Evolutionary conservation across 1,140 invertebrate genomes (phyloP).

Genomic region (Psix sp.): DNA sequence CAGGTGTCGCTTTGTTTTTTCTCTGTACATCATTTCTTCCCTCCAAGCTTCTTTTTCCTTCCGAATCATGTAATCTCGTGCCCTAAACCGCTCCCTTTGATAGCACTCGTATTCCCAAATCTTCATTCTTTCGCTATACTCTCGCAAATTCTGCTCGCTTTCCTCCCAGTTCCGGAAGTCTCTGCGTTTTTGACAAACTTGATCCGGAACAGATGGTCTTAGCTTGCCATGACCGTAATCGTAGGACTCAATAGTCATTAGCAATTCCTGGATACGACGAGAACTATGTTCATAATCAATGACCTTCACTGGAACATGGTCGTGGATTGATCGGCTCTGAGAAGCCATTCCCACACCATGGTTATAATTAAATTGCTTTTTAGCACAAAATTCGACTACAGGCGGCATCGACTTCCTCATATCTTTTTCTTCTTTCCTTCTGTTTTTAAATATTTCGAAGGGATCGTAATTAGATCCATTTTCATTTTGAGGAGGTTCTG

Average conservation of each 20-base stretch:
- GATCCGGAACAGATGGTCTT: conserved; percentile 67
- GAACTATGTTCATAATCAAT: conserved; percentile 83
- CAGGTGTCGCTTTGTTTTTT: conserved; percentile 31
- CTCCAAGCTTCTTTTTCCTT: conserved; percentile 13
- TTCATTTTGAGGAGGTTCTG: conserved; percentile 9
- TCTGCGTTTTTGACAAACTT: conserved; percentile 55
- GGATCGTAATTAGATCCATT: conserved; percentile 46
- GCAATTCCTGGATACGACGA: conserved; percentile 53
- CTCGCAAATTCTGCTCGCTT: conserved; percentile 70
- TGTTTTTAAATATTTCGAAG: conserved; percentile 39
- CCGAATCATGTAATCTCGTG: conserved; percentile 2
- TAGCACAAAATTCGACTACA: conserved; percentile 65
- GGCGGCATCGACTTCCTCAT: conserved; percentile 13
- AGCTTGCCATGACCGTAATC: conserved; percentile 72
- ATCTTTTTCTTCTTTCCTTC: conserved; percentile 17
- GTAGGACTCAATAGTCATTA: conserved; percentile 65
- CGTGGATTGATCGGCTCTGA: conserved; percentile 27
- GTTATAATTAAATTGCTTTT: conserved; percentile 75
- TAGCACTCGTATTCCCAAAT: conserved; percentile 32
- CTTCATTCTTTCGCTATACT: conserved; percentile 67
- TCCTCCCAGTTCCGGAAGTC: conserved; percentile 74
- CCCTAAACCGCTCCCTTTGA: conserved; percentile 7
- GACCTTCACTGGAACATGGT: conserved; percentile 77
- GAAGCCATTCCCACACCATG: conserved; percentile 63
- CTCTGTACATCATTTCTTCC: conserved; percentile 18